Evolutionary conservation across 2,113 vertebrate species (phyloP).

Genomic region (Tachycineta bicolor): DNA sequence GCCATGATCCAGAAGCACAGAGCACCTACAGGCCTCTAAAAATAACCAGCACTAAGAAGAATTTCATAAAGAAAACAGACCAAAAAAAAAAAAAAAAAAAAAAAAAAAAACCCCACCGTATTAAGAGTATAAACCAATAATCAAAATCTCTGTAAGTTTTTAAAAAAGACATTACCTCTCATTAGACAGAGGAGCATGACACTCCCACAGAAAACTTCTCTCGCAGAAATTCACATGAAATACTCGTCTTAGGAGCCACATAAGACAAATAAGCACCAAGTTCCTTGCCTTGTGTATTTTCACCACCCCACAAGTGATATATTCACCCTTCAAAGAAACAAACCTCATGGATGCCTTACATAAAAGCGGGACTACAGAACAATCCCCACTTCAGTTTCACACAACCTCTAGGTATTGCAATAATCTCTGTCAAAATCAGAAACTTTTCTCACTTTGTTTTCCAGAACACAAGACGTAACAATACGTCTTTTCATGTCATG

Average conservation of each 20-base stretch:
- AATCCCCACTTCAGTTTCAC: not conserved
- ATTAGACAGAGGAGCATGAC: conserved; percentile 13
- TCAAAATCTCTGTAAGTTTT: conserved; percentile 28
- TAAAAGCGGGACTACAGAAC: not conserved
- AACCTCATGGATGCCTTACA: not conserved
- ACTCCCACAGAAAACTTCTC: conserved; percentile 40
- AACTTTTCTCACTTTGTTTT: not conserved
- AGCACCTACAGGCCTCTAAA: conserved; percentile 8
- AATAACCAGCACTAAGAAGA: conserved; percentile 18
- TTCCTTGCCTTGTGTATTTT: not conserved
- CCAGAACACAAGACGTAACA: not conserved
- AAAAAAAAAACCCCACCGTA: not conserved
- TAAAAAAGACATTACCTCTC: conserved; percentile 18
- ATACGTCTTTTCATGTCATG: not conserved
- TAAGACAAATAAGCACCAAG: conserved; percentile 24
- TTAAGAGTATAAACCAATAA: conserved; percentile 50
- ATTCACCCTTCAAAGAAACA: not conserved
- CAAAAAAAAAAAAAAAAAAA: not conserved
- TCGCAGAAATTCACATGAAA: conserved; percentile 18
- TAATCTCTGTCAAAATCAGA: not conserved
- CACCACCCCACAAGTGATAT: not conserved
- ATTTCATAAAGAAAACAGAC: conserved; percentile 31
- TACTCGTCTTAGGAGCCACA: conserved; percentile 8
- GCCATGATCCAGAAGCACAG: not conserved
- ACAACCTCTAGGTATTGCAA: not conserved